Conservation (phyloP, 2,888 invertebrate species). For the Tanypteryx hageni region DNA sequence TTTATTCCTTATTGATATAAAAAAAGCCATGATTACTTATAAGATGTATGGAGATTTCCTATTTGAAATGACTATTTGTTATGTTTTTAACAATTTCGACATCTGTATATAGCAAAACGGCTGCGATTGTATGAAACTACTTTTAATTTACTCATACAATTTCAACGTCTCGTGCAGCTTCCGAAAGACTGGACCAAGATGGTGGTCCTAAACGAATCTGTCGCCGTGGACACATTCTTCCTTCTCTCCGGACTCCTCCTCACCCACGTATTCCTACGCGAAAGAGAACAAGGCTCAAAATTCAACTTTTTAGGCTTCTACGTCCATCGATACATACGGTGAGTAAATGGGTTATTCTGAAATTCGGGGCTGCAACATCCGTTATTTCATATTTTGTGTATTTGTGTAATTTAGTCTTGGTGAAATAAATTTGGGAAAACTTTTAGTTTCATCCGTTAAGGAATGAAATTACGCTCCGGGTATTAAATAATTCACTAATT, state of each 20-base stretch:
- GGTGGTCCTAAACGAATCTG: constrained; percentile 67
- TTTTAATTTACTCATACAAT: neutral
- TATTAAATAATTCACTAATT: too few relatives aligned
- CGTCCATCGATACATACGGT: constrained; percentile 68
- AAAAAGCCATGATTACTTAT: neutral
- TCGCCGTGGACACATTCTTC: constrained; percentile 68
- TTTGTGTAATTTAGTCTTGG: neutral
- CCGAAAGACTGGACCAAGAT: constrained; percentile 66
- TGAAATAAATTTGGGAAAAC: neutral
- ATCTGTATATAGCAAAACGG: neutral
- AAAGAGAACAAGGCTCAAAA: constrained; percentile 27
- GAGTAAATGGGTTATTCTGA: constrained; percentile 53
- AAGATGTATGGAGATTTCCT: neutral
- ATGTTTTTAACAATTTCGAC: neutral
- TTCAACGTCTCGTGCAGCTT: constrained; percentile 63
- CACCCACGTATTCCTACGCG: constrained; percentile 66
- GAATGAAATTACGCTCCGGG: too few relatives aligned
- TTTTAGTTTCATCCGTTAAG: too few relatives aligned
- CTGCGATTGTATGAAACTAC: neutral
- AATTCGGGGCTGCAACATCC: too few relatives aligned
- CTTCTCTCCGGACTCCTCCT: constrained; percentile 67
- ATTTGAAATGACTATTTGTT: neutral
- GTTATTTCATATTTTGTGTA: too few relatives aligned
- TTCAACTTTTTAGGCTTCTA: constrained; percentile 67
- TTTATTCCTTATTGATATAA: neutral